Conservation (phyloP, 2,113 vertebrate species). For the Chrysochloris asiatica region DNA sequence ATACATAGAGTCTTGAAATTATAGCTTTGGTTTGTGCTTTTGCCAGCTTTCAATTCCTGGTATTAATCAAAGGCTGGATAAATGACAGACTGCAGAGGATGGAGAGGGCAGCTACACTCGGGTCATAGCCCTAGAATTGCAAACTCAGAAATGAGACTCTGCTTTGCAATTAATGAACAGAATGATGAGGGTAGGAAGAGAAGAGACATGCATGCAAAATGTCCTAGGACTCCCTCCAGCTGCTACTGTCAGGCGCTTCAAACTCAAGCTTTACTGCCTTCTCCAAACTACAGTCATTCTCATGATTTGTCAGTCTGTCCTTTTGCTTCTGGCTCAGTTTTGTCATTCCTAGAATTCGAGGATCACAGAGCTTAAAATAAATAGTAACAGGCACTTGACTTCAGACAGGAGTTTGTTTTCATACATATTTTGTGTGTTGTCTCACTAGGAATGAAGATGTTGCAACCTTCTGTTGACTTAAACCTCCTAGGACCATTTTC, state of each 20-base stretch:
- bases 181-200: not conserved
- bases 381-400: not conserved
- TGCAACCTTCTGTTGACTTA: not conserved
- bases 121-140: slow-evolving; percentile 52
- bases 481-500: not conserved
- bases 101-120: not conserved
- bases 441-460: not conserved
- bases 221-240: not conserved
- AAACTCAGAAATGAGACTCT: slow-evolving; percentile 58
- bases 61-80: slow-evolving; percentile 64
- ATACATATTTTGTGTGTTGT: not conserved
- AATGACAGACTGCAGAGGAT: not conserved
- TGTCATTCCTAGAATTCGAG: not conserved
- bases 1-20: slow-evolving; percentile 40
- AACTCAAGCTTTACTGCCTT: not conserved
- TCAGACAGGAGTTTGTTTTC: not conserved
- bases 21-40: slow-evolving; percentile 45
- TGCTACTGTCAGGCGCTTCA: not conserved
- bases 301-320: not conserved
- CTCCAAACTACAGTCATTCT: not conserved
- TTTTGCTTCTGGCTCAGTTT: not conserved
- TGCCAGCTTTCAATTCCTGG: slow-evolving; percentile 24
- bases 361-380: not conserved
- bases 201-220: slow-evolving; percentile 40
- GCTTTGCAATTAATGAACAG: slow-evolving; percentile 53